Evolutionary conservation across 2,113 vertebrate genomes (phyloP).

Genomic region (Apteryx mantelli): DNA sequence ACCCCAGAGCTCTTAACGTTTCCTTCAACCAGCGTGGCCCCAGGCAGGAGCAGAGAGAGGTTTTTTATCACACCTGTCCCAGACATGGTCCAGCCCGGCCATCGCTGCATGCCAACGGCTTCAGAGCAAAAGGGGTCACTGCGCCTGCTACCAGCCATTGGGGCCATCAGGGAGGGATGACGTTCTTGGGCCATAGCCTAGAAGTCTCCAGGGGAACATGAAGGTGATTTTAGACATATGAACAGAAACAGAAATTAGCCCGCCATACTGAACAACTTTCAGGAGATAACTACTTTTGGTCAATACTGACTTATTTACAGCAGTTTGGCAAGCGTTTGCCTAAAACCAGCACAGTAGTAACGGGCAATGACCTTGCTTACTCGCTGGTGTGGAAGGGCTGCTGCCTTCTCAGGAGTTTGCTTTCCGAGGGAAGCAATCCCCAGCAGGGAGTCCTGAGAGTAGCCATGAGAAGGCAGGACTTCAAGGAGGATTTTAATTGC

Average conservation of each 20-base stretch:
- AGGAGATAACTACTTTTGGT: conserved; percentile 18
- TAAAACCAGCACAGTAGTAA: background rate
- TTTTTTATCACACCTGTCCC: background rate
- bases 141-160: background rate
- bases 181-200: background rate
- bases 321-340: conserved; percentile 25
- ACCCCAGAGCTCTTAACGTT: background rate
- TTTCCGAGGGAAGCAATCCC: background rate
- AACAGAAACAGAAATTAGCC: background rate
- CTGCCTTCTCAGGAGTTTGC: background rate
- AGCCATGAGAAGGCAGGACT: background rate
- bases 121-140: background rate
- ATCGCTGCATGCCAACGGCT: background rate
- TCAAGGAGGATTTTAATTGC: background rate
- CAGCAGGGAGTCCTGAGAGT: background rate
- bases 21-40: background rate
- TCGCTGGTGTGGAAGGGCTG: background rate
- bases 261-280: background rate
- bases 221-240: background rate
- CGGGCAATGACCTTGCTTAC: background rate
- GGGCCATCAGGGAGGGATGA: background rate
- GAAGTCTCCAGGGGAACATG: background rate
- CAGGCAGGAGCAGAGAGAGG: background rate
- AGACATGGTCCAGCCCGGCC: background rate
- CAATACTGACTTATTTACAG: background rate